Evolutionary conservation across 2,113 vertebrate species (phyloP).

Genomic region (Chinchilla lanigera): DNA sequence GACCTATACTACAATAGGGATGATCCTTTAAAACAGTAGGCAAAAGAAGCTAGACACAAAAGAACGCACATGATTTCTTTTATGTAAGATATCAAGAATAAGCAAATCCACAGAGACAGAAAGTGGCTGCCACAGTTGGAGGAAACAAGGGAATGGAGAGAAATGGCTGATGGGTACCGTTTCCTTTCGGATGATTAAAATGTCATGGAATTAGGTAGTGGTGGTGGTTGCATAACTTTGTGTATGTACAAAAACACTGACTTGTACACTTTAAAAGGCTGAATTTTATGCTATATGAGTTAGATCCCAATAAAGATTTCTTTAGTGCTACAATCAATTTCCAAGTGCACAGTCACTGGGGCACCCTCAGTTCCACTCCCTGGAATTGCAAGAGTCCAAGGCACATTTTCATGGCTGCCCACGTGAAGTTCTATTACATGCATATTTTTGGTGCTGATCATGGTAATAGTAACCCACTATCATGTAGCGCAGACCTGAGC

Average conservation of each 20-base stretch:
- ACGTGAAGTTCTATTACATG: not conserved
- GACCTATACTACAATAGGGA: not conserved
- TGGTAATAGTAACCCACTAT: slow-evolving; percentile 47
- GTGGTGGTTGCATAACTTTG: not conserved
- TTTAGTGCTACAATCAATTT: not conserved
- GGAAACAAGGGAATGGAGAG: not conserved
- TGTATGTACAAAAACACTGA: not conserved
- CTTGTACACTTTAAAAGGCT: not conserved
- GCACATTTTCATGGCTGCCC: not conserved
- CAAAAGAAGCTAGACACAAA: not conserved
- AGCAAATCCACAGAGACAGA: not conserved
- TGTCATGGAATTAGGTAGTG: not conserved
- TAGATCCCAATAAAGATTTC: not conserved
- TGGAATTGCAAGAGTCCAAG: not conserved
- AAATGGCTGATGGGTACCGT: not conserved
- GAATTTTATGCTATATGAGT: not conserved
- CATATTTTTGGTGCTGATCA: slow-evolving; percentile 44
- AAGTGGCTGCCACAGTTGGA: not conserved
- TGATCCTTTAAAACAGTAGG: not conserved
- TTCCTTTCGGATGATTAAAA: slow-evolving; percentile 28
- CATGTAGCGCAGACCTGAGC: not conserved
- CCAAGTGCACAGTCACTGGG: not conserved
- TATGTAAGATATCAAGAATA: not conserved
- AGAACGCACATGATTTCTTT: not conserved
- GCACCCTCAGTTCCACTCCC: not conserved